A percentile compares a stretch with the other conserved stretches of the same genome.
These are phyloP conservation scores for Dryobota labecula DNA, from an alignment of 2,888 invertebrate species.

Conservation along the genomic window DNA sequence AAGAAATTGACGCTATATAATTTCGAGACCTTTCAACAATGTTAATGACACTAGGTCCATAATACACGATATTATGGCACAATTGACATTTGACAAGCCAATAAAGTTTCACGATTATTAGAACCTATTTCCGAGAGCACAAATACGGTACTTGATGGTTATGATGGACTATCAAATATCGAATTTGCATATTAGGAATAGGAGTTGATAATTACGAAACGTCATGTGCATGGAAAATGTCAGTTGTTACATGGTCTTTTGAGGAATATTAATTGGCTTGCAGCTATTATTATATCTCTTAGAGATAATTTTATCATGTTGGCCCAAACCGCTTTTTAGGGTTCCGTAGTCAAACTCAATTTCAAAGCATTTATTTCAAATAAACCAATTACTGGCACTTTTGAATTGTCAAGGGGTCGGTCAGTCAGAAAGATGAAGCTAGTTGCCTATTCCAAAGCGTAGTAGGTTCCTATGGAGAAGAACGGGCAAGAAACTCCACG, in stretches of 20 bases:
- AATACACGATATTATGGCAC: slow-evolving; percentile 11
- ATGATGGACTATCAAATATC: slow-evolving; percentile 37
- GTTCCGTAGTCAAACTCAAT: too few relatives aligned
- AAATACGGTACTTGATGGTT: slow-evolving; percentile 32
- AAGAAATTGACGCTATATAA: background rate
- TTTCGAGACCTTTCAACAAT: background rate
- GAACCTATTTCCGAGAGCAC: slow-evolving; percentile 13
- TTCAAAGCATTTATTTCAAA: too few relatives aligned
- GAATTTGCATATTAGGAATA: slow-evolving; percentile 32
- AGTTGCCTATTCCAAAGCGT: too few relatives aligned
- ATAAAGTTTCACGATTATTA: slow-evolving; percentile 51
- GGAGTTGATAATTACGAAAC: slow-evolving; percentile 34
- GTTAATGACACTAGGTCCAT: slow-evolving; percentile 6
- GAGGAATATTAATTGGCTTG: slow-evolving; percentile 2
- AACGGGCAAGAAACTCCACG: too few relatives aligned
- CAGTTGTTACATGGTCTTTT: slow-evolving; percentile 7
- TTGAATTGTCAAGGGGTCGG: too few relatives aligned
- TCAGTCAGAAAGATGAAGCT: too few relatives aligned
- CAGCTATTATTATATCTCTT: background rate
- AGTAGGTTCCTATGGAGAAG: too few relatives aligned
- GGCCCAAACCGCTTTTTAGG: background rate
- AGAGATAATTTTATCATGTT: background rate
- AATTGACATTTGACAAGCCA: slow-evolving; percentile 44
- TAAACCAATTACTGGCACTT: too few relatives aligned
- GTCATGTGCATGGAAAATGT: slow-evolving; percentile 38